These are phyloP conservation scores for Capitulum mitella DNA, from an alignment of 2,888 invertebrate genomes.

Conservation along the genomic window DNA sequence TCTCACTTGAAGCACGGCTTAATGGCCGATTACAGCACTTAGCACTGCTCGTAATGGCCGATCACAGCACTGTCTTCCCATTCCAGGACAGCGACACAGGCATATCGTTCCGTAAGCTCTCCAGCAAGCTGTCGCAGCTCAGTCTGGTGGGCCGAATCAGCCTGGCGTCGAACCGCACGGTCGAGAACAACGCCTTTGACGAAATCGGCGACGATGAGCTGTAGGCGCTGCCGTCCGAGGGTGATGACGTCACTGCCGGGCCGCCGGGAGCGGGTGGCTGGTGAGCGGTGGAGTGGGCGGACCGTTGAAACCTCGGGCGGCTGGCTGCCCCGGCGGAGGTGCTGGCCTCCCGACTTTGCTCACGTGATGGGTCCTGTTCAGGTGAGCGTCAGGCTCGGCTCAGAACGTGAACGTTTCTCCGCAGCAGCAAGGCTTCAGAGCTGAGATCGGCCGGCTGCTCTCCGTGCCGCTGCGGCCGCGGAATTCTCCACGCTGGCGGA, in stretches of 20 bases:
- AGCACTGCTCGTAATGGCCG: too few relatives aligned
- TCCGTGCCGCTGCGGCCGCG: too few relatives aligned
- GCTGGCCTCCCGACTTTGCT: neutral
- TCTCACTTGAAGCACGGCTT: too few relatives aligned
- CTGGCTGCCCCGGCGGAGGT: neutral
- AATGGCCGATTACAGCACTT: too few relatives aligned
- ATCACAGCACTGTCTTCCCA: neutral
- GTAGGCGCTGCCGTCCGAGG: constrained; percentile 39
- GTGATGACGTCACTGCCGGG: neutral
- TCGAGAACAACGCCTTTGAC: constrained; percentile 85
- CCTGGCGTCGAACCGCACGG: constrained; percentile 34
- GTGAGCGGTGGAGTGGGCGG: neutral
- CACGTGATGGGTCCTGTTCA: too few relatives aligned
- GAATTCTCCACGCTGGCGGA: too few relatives aligned
- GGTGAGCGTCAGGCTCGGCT: too few relatives aligned
- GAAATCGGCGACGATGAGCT: constrained; percentile 89
- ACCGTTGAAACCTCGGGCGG: neutral
- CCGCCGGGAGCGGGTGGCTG: neutral
- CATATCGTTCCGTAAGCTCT: constrained; percentile 29
- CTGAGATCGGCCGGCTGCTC: too few relatives aligned
- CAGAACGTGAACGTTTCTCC: neutral
- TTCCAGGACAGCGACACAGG: constrained; percentile 34
- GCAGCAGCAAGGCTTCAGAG: too few relatives aligned
- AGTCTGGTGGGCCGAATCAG: constrained; percentile 27
- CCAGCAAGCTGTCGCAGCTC: constrained; percentile 28